Evolutionary conservation across 2,797 vertebrate genomes (phyloP), one percentile per base, ranked within the genome.

Genomic region (Sparidentex hasta): DNA sequence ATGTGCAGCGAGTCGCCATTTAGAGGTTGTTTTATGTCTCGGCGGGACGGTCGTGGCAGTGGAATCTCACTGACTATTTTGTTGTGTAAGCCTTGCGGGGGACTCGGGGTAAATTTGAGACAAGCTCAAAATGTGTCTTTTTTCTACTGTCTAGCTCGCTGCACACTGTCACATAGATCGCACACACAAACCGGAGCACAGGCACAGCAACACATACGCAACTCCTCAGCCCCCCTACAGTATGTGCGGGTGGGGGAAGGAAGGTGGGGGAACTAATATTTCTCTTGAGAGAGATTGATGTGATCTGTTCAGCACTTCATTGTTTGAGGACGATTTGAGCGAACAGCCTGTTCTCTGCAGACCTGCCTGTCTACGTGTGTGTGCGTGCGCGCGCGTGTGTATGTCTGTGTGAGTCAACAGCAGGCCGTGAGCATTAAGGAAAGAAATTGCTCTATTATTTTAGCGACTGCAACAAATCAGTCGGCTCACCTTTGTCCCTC

Each of bases 221-320:
- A 68, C 51, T 74, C 71, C 9, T 57, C 5, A 2, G 50, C 27
- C 79, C 78, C 86, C 65, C 73, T 66, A 78, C 73, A 84, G 68
- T 61, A 48, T 73, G 80, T 71, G 72, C 74, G 78, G 64, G 75
- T 61, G 76, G 71, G 76, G 71, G 58, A 20, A 29, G 71, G 68
- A 65, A 46, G 77, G 78, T 55, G 73, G 81, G 85, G 90, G 87
- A 80, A 92, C 81, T 93, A 90, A 93, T 94, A 93, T 94, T 94
- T 95, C 91, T 93, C 86, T 83, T 89, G 89, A 92, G 90, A 78
- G 88, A 94, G 94, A 95, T 96, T 95, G 92, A 95, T 95, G 92
- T 85, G 87, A 94, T 94, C 92, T 93, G 90, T 85, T 93, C 85
- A 76, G 90, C 87, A 85, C 90, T 92, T 94, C 88, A 87, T 90